Base-by-base conservation (phyloP, 2,888 invertebrate genomes). In the Ormyrus thymus region DNA sequence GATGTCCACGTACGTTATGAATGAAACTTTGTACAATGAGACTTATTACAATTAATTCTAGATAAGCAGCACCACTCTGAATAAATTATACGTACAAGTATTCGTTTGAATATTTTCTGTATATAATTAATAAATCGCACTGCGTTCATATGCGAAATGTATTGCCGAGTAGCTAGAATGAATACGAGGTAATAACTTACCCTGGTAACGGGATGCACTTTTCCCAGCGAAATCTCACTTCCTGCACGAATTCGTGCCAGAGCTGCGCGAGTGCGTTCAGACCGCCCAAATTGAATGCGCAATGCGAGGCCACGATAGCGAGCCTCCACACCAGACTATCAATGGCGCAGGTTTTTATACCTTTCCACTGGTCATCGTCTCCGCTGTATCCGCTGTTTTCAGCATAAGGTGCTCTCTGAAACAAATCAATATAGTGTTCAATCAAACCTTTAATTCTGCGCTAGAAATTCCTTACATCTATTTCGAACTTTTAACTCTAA, bases 161-260 rank as follows among this genome's bases (percentile, higher is more conserved):
- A 64, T 13, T 46, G 43, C 15, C 59, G 56, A 72, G 69, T 61
- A 66, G 82, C 82, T 81, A 83, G 81, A 80, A 84, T 48, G 59
- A 50, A 55, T 45, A 61, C 3, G 56, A 48, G 59, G 48, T 51
- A 56, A 62, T 65, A 51, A 94, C 96, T 95, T 90, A 97, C 97
- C 97, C 97, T 43, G 96, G 95, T 83, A 98, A 93, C 55, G 92
- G 87, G 80, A 95, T 92, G 72, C 93, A 93, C 85, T 94, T 94
- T 85, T 98, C 98, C 96, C 97, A 97, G 48, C 97, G 92, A 86
- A 95, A 95, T 81, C 98, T 93, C 88, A 99, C 93, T 89, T 98
- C 97, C 84, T 97, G 94, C 0, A 95, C 93, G 87, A 99, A 96
- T 88, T 98, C 97, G 85, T 96, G 95, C 98, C 98, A 99, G 11